Evolutionary conservation across 2,113 vertebrate species (phyloP).

Genomic region (Centropristis striata): DNA sequence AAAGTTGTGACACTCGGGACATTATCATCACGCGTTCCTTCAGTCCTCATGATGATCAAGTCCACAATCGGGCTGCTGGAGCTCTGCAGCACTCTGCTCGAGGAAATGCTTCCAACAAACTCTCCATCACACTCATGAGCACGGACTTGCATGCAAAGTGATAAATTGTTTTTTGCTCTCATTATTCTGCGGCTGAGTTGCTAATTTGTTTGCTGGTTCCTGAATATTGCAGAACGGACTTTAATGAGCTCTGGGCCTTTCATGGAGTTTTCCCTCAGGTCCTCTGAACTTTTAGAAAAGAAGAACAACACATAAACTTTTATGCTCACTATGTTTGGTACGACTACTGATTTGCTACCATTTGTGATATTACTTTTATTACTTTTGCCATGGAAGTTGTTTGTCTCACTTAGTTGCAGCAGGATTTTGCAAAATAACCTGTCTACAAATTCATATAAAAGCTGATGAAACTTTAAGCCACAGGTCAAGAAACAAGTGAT

Average conservation of each 20-base stretch:
- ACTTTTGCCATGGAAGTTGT: background rate
- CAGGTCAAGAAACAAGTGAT: background rate
- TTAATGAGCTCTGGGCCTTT: slow-evolving; percentile 53
- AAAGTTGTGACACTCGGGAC: background rate
- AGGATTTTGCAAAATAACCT: background rate
- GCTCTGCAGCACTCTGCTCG: background rate
- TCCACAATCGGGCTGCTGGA: background rate
- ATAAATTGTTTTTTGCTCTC: slow-evolving; percentile 26
- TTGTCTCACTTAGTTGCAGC: background rate
- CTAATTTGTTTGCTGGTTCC: slow-evolving; percentile 53
- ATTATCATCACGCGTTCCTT: too few relatives aligned
- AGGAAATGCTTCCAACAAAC: slow-evolving; percentile 3
- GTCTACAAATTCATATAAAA: background rate
- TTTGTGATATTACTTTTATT: background rate
- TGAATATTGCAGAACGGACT: slow-evolving; percentile 16
- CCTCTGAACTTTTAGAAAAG: slow-evolving; percentile 22
- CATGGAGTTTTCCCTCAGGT: slow-evolving; percentile 1
- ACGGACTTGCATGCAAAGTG: background rate
- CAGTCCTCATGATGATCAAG: background rate
- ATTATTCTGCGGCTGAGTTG: slow-evolving; percentile 33
- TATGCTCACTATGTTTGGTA: background rate
- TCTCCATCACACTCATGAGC: background rate
- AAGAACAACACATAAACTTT: slow-evolving; percentile 9
- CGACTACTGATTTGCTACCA: too few relatives aligned
- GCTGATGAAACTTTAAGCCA: background rate